Evolutionary conservation across 2,888 invertebrate genomes (phyloP).

Genomic region (Nomada hirtipes): DNA sequence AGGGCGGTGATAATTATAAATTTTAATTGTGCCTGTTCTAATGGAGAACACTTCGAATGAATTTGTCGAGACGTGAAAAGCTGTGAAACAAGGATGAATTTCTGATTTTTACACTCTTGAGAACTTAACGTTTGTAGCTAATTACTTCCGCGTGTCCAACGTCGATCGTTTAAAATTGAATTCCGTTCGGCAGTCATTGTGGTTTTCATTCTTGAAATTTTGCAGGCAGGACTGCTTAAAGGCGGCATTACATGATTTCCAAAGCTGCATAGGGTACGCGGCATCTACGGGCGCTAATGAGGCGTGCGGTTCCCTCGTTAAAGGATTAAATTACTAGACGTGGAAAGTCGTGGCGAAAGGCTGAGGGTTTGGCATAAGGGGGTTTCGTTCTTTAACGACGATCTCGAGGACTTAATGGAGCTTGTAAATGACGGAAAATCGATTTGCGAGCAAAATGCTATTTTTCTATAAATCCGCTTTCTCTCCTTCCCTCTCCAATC

Average conservation of each 20-base stretch:
- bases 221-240: slow-evolving; percentile 15
- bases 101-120: too few species aligned
- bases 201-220: neutral
- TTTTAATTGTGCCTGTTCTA: too few species aligned
- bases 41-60: too few species aligned
- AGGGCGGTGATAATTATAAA: too few species aligned
- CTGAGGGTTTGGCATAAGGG: slow-evolving; percentile 46
- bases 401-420: slow-evolving; percentile 51
- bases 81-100: too few species aligned
- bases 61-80: too few species aligned
- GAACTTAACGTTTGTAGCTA: too few species aligned
- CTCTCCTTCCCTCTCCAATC: neutral
- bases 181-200: neutral
- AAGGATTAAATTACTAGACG: slow-evolving; percentile 76
- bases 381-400: slow-evolving; percentile 56
- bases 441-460: slow-evolving; percentile 30
- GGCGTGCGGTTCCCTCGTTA: slow-evolving; percentile 76
- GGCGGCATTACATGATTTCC: slow-evolving; percentile 18
- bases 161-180: neutral
- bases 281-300: slow-evolving; percentile 71
- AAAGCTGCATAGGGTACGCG: slow-evolving; percentile 44
- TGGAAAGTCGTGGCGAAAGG: slow-evolving; percentile 60
- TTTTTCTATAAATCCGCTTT: slow-evolving; percentile 31
- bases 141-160: too few species aligned
- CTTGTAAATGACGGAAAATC: slow-evolving; percentile 49